Percentiles rank a stretch among this genome's conserved stretches.
phyloP scores from a whole-genome alignment of 2,888 invertebrate genomes.

The Penaeus monodon region DNA sequence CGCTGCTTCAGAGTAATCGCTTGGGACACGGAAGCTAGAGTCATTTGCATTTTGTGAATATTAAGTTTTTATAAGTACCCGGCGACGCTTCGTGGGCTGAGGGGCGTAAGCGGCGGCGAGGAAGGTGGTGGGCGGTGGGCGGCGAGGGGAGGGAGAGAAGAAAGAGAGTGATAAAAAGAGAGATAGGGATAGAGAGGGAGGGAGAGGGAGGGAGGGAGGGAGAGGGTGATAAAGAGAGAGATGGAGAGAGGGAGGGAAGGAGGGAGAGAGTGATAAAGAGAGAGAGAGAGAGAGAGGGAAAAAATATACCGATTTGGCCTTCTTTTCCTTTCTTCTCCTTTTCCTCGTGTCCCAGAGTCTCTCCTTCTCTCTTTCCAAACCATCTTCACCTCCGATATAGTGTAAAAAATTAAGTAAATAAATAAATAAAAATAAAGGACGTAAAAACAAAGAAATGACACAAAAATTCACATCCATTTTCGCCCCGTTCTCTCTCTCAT shows the following conservation, averaged over 20 bases:
- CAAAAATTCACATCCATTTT: no score
- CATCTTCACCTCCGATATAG: no score
- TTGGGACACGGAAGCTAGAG: conserved; percentile 63
- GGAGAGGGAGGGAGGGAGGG: background rate
- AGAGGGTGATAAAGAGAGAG: background rate
- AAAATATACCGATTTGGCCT: background rate
- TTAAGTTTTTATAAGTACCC: conserved; percentile 65
- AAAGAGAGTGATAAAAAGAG: no score
- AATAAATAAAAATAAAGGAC: no score
- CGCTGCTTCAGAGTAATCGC: conserved; percentile 63
- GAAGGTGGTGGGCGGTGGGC: background rate
- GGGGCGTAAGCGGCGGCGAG: conserved; percentile 40
- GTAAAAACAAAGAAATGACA: background rate
- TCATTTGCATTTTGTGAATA: conserved; percentile 66
- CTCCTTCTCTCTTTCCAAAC: no score
- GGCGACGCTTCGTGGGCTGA: conserved; percentile 37
- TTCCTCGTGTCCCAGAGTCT: no score
- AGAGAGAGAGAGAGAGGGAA: background rate
- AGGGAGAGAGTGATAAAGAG: no score
- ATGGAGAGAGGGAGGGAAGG: no score
- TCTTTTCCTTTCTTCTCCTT: no score
- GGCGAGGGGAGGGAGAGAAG: background rate
- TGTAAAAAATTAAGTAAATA: no score
- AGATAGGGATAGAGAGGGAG: no score
- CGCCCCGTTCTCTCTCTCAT: no score